Percentiles rank a stretch among this genome's conserved stretches.
phyloP scores from a whole-genome alignment of 2,888 invertebrate species.

The Odontocerum albicorne region DNA sequence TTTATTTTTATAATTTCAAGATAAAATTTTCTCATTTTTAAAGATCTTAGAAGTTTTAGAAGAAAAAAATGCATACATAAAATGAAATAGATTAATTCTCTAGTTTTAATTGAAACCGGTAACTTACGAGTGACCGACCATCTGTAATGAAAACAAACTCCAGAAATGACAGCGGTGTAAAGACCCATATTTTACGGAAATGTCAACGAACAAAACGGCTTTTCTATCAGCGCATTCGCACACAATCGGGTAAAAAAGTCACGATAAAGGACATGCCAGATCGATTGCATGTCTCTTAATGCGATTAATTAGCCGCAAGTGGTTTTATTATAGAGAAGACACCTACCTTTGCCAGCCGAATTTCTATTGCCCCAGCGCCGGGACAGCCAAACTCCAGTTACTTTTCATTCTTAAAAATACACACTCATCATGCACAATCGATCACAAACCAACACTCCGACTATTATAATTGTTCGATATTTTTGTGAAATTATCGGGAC shows the following conservation, averaged over 20 bases:
- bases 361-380: slow-evolving; percentile 3
- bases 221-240: neutral
- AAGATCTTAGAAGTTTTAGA: too few species aligned
- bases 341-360: slow-evolving; percentile 11
- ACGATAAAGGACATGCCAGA: neutral
- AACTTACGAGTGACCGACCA: too few species aligned
- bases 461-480: neutral
- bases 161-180: neutral
- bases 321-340: neutral
- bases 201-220: slow-evolving; percentile 6
- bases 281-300: neutral
- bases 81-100: too few species aligned
- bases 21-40: too few species aligned
- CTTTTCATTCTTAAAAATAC: neutral
- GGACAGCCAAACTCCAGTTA: neutral
- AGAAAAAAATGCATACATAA: too few species aligned
- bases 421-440: neutral
- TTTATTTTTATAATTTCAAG: too few species aligned
- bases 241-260: neutral
- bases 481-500: neutral
- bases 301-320: neutral
- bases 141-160: neutral
- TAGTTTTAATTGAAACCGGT: too few species aligned
- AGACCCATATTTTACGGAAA: slow-evolving; percentile 18
- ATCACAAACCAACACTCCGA: neutral